phyloP scores from a whole-genome alignment of 2,888 invertebrate species.

The Unio delphinus region DNA sequence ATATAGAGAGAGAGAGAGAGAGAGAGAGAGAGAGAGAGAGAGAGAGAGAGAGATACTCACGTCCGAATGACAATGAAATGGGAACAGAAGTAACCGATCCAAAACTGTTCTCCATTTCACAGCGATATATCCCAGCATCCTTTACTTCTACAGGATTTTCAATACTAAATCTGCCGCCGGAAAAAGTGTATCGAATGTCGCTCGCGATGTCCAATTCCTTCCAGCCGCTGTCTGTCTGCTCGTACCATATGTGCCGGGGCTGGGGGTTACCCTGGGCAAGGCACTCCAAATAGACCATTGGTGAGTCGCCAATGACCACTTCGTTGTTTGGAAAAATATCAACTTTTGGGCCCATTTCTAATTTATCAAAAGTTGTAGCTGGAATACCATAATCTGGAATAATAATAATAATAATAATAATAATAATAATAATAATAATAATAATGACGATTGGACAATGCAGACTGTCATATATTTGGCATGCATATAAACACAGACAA shows the following conservation, averaged over 20 bases:
- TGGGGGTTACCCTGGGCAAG: no score
- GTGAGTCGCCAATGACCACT: slow-evolving; percentile 82
- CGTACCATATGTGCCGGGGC: no score
- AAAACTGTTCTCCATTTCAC: slow-evolving; percentile 88
- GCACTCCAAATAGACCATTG: no score
- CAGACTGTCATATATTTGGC: no score
- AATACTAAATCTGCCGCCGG: slow-evolving; percentile 92
- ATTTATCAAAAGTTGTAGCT: slow-evolving; percentile 80
- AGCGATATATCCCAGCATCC: slow-evolving; percentile 91
- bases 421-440: neutral
- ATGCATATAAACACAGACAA: no score
- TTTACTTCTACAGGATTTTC: slow-evolving; percentile 82
- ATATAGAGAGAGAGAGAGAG: neutral
- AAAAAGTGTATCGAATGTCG: slow-evolving; percentile 82
- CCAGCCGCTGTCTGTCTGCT: slow-evolving; percentile 7
- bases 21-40: slow-evolving; percentile 2
- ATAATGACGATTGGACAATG: no score
- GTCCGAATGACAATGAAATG: slow-evolving; percentile 88
- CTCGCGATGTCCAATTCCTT: slow-evolving; percentile 59
- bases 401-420: neutral
- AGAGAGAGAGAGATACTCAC: slow-evolving; percentile 49
- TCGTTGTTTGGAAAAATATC: slow-evolving; percentile 86
- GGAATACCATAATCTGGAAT: slow-evolving; percentile 26
- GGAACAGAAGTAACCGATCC: slow-evolving; percentile 91
- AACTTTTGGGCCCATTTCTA: slow-evolving; percentile 91